phyloP scores from a whole-genome alignment of 2,888 invertebrate species.

The Drosophila ustulata region DNA sequence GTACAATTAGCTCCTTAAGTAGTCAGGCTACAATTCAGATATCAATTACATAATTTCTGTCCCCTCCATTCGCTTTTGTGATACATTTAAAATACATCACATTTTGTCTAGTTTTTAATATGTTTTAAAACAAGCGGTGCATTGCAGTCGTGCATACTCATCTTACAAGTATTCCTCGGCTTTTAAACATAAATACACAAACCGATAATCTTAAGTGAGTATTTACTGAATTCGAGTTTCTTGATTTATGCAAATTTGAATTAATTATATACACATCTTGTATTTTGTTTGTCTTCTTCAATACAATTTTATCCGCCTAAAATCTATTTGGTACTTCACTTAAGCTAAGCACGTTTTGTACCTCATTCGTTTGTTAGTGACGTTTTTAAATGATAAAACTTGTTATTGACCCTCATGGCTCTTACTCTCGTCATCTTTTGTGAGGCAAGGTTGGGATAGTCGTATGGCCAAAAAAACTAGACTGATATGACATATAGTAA shows the following conservation, averaged over 20 bases:
- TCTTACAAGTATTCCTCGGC: neutral
- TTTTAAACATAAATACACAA: neutral
- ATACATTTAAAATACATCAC: too few relatives aligned
- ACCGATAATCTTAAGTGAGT: neutral
- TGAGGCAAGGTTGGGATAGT: neutral
- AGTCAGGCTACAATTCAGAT: neutral
- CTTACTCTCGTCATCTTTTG: neutral
- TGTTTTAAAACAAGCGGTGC: neutral
- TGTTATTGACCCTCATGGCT: conserved; percentile 1
- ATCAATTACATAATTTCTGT: neutral
- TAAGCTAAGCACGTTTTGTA: neutral
- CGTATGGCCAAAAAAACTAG: neutral
- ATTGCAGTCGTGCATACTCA: neutral
- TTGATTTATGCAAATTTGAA: neutral
- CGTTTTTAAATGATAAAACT: conserved; percentile 1
- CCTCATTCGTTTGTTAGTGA: neutral
- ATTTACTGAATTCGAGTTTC: neutral
- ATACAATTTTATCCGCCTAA: neutral
- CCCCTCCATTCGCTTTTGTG: too few relatives aligned
- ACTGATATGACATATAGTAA: neutral
- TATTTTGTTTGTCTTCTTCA: neutral
- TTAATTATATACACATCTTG: neutral
- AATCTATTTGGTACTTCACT: neutral
- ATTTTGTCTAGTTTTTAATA: neutral
- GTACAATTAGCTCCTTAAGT: conserved; percentile 22